These are phyloP conservation scores for Tubulanus polymorphus DNA, from an alignment of 2,888 invertebrate species.

Conservation along the genomic window DNA sequence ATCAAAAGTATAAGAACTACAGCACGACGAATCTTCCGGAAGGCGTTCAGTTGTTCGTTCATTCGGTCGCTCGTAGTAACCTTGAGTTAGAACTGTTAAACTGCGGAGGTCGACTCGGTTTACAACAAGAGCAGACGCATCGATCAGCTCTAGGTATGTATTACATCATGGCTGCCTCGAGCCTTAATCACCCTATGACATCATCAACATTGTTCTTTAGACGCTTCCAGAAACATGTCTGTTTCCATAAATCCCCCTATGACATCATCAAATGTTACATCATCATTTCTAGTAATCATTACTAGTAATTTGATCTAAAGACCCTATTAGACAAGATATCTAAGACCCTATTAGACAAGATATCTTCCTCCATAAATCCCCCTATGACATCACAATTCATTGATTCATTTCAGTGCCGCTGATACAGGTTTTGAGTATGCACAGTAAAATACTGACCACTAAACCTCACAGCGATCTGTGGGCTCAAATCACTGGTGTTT, in stretches of 20 bases:
- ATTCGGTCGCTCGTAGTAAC: constrained; percentile 67
- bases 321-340: too few relatives aligned
- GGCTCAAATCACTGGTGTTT: constrained; percentile 49
- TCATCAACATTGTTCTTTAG: too few relatives aligned
- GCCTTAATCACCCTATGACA: too few relatives aligned
- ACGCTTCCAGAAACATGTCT: too few relatives aligned
- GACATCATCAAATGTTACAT: too few relatives aligned
- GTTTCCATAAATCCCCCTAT: too few relatives aligned
- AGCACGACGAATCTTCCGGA: constrained; percentile 65
- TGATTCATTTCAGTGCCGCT: constrained; percentile 71
- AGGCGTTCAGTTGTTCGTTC: constrained; percentile 75
- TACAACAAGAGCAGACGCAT: not conserved
- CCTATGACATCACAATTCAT: not conserved
- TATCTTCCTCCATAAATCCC: not conserved
- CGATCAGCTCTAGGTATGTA: not conserved
- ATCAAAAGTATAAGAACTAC: constrained; percentile 68
- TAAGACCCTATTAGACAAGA: too few relatives aligned
- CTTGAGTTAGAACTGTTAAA: constrained; percentile 83
- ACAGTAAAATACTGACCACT: constrained; percentile 70
- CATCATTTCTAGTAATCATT: too few relatives aligned
- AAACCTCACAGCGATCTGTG: constrained; percentile 43
- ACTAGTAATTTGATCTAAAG: too few relatives aligned
- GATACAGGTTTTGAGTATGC: constrained; percentile 80
- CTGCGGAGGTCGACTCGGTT: constrained; percentile 64
- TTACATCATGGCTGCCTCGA: too few relatives aligned